Conservation (phyloP, 1,140 invertebrate genomes). For the Anastrepha ludens region DNA sequence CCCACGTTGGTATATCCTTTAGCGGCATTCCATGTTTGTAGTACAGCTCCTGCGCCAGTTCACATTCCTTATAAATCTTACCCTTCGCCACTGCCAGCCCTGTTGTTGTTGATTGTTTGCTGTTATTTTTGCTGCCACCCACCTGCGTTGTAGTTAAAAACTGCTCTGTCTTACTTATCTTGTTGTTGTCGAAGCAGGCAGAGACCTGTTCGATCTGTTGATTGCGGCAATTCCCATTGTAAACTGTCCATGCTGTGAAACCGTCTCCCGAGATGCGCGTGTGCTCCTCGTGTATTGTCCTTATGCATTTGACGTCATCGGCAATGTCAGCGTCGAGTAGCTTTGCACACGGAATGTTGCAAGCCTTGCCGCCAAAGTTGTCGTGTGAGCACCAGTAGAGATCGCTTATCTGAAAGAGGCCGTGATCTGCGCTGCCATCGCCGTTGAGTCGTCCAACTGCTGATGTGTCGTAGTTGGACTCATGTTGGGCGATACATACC, state of each 20-base stretch:
- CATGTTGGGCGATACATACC: constrained; percentile 85
- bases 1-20: constrained; percentile 80
- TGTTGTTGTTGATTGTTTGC: neutral
- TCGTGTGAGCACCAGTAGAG: constrained; percentile 82
- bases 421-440: constrained; percentile 81
- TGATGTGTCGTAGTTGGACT: constrained; percentile 82
- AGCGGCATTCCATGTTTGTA: constrained; percentile 75
- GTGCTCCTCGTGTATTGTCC: constrained; percentile 78
- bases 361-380: constrained; percentile 77
- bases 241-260: constrained; percentile 82
- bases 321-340: constrained; percentile 79
- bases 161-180: constrained; percentile 17
- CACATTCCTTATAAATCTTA: constrained; percentile 79
- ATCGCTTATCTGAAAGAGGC: constrained; percentile 83
- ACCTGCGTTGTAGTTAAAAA: neutral
- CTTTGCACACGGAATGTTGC: constrained; percentile 76
- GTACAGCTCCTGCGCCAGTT: constrained; percentile 78
- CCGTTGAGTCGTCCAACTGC: constrained; percentile 77
- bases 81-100: constrained; percentile 58
- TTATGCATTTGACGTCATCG: constrained; percentile 80
- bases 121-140: neutral
- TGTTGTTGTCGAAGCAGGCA: constrained; percentile 48
- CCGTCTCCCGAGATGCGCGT: constrained; percentile 78
- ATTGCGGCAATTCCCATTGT: constrained; percentile 72
- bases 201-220: neutral